Evolutionary conservation across 2,113 vertebrate genomes (phyloP).

Genomic region (Vidua macroura): DNA sequence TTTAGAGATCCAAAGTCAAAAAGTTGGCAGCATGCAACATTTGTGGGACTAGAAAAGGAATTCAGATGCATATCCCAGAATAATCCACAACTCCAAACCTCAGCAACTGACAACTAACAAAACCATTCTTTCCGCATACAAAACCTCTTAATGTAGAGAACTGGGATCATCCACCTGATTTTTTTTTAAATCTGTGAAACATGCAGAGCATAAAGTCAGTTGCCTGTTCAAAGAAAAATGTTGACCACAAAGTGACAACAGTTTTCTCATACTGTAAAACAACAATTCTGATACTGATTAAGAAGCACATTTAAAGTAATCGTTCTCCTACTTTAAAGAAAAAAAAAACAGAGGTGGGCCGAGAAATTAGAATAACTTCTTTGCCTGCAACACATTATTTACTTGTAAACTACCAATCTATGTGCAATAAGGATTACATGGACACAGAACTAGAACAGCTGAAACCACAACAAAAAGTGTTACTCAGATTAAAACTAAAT

Average conservation of each 20-base stretch:
- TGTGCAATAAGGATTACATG: not conserved
- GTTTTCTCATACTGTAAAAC: constrained; percentile 60
- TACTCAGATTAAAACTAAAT: constrained; percentile 21
- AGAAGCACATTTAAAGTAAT: constrained; percentile 68
- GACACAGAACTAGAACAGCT: not conserved
- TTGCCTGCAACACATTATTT: constrained; percentile 24
- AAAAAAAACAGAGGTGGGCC: not conserved
- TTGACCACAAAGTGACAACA: constrained; percentile 57
- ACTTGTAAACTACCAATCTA: constrained; percentile 1
- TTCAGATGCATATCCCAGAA: constrained; percentile 89
- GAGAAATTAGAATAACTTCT: constrained; percentile 22
- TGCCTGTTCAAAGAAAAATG: constrained; percentile 55
- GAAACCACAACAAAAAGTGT: not conserved
- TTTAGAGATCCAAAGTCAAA: constrained; percentile 89
- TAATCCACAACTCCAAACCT: constrained; percentile 87
- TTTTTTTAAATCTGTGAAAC: constrained; percentile 49
- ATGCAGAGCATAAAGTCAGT: constrained; percentile 39
- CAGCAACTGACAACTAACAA: constrained; percentile 84
- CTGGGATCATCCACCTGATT: constrained; percentile 60
- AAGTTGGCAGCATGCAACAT: constrained; percentile 84
- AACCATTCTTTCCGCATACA: constrained; percentile 80
- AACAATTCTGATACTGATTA: constrained; percentile 67
- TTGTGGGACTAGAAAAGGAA: constrained; percentile 92
- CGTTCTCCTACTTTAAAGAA: constrained; percentile 71
- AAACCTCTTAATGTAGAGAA: constrained; percentile 53